phyloP scores from a whole-genome alignment of 2,113 vertebrate genomes.

The Peromyscus leucopus region DNA sequence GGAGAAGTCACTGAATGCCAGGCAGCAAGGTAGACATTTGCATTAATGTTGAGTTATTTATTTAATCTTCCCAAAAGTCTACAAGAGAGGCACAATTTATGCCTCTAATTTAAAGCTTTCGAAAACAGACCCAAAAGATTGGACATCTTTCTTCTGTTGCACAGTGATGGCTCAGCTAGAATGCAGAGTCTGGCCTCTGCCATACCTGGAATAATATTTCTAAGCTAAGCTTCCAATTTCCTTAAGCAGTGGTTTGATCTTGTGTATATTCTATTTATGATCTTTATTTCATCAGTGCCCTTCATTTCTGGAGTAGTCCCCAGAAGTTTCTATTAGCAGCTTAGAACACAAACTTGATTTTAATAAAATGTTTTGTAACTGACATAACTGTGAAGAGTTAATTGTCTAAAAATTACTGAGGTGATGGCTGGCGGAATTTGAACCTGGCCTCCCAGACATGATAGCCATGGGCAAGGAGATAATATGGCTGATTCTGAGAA shows the following conservation, averaged over 20 bases:
- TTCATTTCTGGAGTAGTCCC: neutral
- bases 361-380: neutral
- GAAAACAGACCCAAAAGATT: neutral
- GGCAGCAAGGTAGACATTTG: neutral
- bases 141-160: neutral
- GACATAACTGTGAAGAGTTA: neutral
- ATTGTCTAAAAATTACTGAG: neutral
- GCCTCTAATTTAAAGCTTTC: slow-evolving; percentile 33
- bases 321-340: slow-evolving; percentile 35
- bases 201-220: neutral
- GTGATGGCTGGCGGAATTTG: neutral
- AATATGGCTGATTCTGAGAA: neutral
- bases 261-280: neutral
- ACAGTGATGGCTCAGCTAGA: fast-evolving
- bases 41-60: neutral
- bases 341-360: slow-evolving; percentile 6
- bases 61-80: neutral
- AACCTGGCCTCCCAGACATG: fast-evolving
- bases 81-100: neutral
- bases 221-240: neutral
- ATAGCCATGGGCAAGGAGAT: neutral
- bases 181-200: neutral
- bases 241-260: neutral
- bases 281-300: neutral
- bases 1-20: neutral